Evolutionary conservation across 2,888 invertebrate genomes (phyloP).

Genomic region (Glyphotaelius pellucidus): DNA sequence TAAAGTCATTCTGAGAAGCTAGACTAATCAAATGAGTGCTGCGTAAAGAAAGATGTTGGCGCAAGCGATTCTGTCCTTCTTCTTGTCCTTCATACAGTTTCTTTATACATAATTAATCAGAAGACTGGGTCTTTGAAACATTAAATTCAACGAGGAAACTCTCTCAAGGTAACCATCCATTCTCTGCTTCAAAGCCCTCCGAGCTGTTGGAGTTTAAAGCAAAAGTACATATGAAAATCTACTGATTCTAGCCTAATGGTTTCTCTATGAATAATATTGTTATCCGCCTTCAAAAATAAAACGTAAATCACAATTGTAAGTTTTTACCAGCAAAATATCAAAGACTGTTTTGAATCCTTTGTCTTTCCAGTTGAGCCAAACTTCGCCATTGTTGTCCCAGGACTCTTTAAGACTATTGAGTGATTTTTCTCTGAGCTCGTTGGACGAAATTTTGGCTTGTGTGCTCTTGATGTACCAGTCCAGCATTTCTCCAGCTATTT

Average conservation of each 20-base stretch:
- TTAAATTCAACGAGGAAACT: no score
- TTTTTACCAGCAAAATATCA: conserved; percentile 25
- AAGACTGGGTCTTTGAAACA: no score
- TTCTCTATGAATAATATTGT: not conserved
- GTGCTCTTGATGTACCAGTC: conserved; percentile 62
- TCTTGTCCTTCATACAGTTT: no score
- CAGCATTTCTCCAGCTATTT: conserved; percentile 57
- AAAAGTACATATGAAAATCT: no score
- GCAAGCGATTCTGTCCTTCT: no score
- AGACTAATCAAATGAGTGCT: no score
- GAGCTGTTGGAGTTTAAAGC: no score
- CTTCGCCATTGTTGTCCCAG: conserved; percentile 84
- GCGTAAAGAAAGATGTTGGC: no score
- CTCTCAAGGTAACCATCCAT: no score
- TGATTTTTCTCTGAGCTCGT: conserved; percentile 75
- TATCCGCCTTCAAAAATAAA: not conserved
- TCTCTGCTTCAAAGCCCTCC: no score
- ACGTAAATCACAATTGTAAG: not conserved
- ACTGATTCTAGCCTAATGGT: not conserved
- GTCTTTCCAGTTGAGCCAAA: conserved; percentile 84
- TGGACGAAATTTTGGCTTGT: conserved; percentile 57
- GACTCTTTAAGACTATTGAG: conserved; percentile 80
- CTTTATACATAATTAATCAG: no score
- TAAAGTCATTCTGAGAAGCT: no score
- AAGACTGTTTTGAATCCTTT: conserved; percentile 83